These are phyloP conservation scores for Pomacea canaliculata DNA, from an alignment of 2,888 invertebrate species.

Conservation along the genomic window DNA sequence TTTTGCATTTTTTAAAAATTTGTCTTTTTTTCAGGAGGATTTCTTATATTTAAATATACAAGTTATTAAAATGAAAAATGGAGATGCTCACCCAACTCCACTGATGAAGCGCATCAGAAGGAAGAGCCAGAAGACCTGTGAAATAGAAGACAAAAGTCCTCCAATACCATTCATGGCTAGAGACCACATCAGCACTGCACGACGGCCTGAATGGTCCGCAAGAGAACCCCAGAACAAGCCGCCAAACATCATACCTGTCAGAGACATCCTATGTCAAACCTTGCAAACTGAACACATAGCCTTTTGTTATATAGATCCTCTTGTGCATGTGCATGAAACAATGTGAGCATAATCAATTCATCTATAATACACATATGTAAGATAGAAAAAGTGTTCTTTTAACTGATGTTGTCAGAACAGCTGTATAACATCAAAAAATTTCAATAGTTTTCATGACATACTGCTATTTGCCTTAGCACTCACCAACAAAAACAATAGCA, in stretches of 20 bases:
- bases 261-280: background rate
- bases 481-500: slow-evolving; percentile 84
- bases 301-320: no score
- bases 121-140: slow-evolving; percentile 88
- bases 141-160: slow-evolving; percentile 90
- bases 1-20: no score
- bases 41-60: no score
- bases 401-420: no score
- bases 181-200: slow-evolving; percentile 88
- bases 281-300: background rate
- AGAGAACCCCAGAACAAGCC: slow-evolving; percentile 93
- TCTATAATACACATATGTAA: no score
- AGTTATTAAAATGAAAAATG: no score
- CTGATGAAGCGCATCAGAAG: slow-evolving; percentile 91
- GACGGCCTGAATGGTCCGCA: slow-evolving; percentile 88
- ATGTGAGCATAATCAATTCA: no score
- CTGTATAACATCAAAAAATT: no score
- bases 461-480: slow-evolving; percentile 40
- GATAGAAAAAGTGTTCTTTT: no score
- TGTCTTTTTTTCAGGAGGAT: no score
- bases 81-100: slow-evolving; percentile 87
- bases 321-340: no score
- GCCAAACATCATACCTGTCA: slow-evolving; percentile 89
- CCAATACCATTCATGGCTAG: slow-evolving; percentile 90
- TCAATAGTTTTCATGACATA: no score